Evolutionary conservation across 2,888 invertebrate genomes (phyloP).

Genomic region (Mongoloraphidia duomilia): DNA sequence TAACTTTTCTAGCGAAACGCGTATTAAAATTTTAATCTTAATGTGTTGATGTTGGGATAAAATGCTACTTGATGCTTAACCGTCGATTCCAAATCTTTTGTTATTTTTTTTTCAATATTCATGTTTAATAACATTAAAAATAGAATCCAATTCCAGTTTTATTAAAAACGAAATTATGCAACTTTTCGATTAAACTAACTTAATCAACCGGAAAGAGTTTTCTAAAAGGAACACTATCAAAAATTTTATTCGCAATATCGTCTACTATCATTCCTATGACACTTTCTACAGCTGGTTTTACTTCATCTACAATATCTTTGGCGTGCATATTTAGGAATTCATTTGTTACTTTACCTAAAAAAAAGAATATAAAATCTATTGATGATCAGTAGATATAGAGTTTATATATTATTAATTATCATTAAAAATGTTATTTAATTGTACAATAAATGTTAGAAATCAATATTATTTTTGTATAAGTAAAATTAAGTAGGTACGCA

Average conservation of each 20-base stretch:
- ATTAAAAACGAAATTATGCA: no score
- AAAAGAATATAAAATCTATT: background rate
- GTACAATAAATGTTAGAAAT: no score
- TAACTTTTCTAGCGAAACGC: no score
- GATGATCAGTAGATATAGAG: background rate
- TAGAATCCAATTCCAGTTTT: no score
- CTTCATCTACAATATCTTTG: conserved; percentile 36
- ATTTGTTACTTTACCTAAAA: conserved; percentile 43
- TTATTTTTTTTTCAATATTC: no score
- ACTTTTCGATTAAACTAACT: background rate
- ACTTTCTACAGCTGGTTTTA: conserved; percentile 43
- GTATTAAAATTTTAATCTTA: no score
- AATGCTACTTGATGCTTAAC: no score
- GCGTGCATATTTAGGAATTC: conserved; percentile 43
- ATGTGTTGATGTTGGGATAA: no score
- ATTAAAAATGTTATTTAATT: background rate
- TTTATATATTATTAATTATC: background rate
- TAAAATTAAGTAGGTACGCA: conserved; percentile 15
- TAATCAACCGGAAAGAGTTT: conserved; percentile 31
- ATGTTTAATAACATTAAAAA: no score
- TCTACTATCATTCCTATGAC: conserved; percentile 42
- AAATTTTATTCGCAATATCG: conserved; percentile 39
- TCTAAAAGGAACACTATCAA: conserved; percentile 32
- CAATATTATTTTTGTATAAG: no score
- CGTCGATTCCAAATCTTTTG: no score